Base-by-base conservation (phyloP, 2,113 vertebrate species). In the Kryptolebias marmoratus region DNA sequence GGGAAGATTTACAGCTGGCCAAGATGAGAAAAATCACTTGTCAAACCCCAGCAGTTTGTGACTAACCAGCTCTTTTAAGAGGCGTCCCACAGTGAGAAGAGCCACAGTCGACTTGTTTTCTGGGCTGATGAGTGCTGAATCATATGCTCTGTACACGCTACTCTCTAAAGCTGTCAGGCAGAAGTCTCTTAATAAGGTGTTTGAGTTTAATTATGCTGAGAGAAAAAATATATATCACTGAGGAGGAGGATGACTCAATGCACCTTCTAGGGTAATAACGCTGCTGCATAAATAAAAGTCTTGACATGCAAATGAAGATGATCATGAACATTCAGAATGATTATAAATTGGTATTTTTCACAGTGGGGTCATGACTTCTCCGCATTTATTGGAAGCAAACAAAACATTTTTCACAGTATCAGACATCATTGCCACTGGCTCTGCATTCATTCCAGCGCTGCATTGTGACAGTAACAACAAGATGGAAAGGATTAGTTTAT, bases 191-290 rank as follows among this genome's bases (percentile, higher is more conserved):
- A 71, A 87, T 84, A 83, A 79, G 80, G 83, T 84, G 81, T 82
- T 78, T 68, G 28, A 79, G 66, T 68, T 58, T 75, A 77, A 86
- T 82, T 82, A 77, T 81, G 53, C 79, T 56, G 42, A 54, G 54
- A 47, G 73, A 69, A 60, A 62, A 77, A 83, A 76, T 42, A 42
- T 42, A 88, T 67, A 82, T 49, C 68, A 78, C 61, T 68, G 71
- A 78, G 73, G 75, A 80, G 85, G 85, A 83, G 82, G 84, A 83
- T 90, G 90, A 87, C 75, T 89, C 81, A 89, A 60, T 53, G 66
- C 60, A 82, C 77, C 70, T 83, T 85, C 50, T 71, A 75, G 79
- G 71, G 32, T 83, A 79, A 81, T 84, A 65, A 69, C 16, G 30
- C 74, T 62, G 61, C 79, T 42, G 72, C 79, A 56, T 22, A 77